Evolutionary conservation across 2,113 vertebrate species (phyloP).

Genomic region (Condylura cristata): DNA sequence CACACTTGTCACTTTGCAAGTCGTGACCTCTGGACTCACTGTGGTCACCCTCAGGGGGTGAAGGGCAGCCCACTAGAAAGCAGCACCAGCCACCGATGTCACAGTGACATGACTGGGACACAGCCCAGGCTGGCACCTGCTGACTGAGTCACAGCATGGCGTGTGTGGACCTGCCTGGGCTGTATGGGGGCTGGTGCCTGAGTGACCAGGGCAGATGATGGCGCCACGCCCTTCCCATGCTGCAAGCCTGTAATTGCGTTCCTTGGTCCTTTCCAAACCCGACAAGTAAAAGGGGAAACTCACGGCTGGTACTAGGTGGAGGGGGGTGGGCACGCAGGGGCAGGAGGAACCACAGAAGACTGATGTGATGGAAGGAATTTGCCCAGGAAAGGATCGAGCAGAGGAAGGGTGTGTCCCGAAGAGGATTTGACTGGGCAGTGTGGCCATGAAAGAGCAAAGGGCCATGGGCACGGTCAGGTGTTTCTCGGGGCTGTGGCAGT

Average conservation of each 20-base stretch:
- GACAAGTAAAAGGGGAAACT: neutral
- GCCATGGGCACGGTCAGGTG: too few relatives aligned
- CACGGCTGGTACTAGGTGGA: too few relatives aligned
- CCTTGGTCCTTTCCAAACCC: neutral
- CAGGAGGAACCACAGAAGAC: neutral
- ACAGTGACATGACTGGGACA: neutral
- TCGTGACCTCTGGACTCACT: neutral
- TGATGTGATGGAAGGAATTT: neutral
- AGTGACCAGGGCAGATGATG: neutral
- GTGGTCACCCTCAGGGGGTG: neutral
- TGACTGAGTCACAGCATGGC: neutral
- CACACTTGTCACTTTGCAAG: neutral
- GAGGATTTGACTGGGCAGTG: neutral
- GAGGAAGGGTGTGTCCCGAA: neutral
- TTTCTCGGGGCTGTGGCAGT: too few relatives aligned
- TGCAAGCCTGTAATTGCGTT: neutral
- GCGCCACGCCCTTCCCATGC: neutral
- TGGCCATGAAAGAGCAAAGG: neutral
- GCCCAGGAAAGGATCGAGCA: neutral
- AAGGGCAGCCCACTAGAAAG: neutral
- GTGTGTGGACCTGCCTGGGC: neutral
- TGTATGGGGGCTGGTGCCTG: accelerated
- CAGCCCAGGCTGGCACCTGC: too few relatives aligned
- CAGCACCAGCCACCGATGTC: neutral
- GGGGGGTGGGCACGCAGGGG: too few relatives aligned